Evolutionary conservation across 2,888 invertebrate species (phyloP), one percentile per base, ranked within the genome.

Genomic region (Galerucella pusilla): DNA sequence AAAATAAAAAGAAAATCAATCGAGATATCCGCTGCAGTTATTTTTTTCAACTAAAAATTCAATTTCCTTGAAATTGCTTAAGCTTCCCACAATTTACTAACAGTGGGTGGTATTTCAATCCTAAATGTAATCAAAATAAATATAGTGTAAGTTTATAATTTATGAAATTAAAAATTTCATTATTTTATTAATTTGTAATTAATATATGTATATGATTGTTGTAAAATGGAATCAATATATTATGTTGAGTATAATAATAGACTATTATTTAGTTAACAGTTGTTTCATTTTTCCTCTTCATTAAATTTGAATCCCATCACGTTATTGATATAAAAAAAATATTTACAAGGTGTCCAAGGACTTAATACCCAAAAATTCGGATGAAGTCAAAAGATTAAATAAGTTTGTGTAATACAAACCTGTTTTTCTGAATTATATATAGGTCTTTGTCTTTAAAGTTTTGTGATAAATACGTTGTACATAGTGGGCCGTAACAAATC

Each of bases 181-280:
- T 59, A 16, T 68, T 42, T 68, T 42, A 42, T 42, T 42, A 35
- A 25, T 68, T 20, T 35, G 11, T 68, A 16, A 68, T 10, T 59
- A 59, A 57, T 35, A 35, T 42, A 35, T 68, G 35, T 57, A 59
- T 20, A 60, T 42, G 11, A 60, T 54, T 57, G 16, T 59, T 68
- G 42, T 46, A 68, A 20, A 60, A 45, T n/a, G 12, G 5, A 45
- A 42, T 46, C 25, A 68, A 46, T 68, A 60, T 59, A 60, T 20
- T 68, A 54, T 68, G 45, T 68, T 60, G 14, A 68, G 68, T 46
- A 68, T 45, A 42, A 11, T 14, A 57, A 57, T 35, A n/a, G n/a
- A 42, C 11, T n/a, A 49, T 46, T 66, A 66, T 46, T 42, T 42
- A 42, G 7, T 42, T 42, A 42, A 42, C 35, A 6, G 35, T 9